These are phyloP conservation scores for Vannuccia rotundouncinata DNA, from an alignment of 2,888 invertebrate genomes.

Conservation along the genomic window DNA sequence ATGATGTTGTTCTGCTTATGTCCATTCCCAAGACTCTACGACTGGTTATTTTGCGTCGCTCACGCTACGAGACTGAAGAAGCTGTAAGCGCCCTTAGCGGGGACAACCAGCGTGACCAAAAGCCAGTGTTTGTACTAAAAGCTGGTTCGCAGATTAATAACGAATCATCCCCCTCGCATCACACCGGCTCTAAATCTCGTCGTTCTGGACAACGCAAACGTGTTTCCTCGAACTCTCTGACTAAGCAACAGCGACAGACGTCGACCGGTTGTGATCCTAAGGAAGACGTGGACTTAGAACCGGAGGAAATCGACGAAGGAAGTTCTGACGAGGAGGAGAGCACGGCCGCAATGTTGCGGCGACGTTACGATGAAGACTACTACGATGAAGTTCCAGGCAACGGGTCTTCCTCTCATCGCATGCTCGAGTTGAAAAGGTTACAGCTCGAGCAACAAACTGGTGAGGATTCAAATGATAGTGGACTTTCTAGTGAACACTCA, in stretches of 20 bases:
- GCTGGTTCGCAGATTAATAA: constrained; percentile 11
- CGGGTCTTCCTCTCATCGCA: constrained; percentile 29
- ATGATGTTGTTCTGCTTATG: constrained; percentile 98
- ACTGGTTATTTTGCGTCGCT: constrained; percentile 66
- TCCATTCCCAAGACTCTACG: constrained; percentile 91
- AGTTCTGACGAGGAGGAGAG: constrained; percentile 32
- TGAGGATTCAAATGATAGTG: constrained; percentile 43
- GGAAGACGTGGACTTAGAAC: background rate
- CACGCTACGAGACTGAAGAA: background rate
- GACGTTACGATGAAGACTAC: constrained; percentile 7
- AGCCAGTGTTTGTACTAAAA: background rate
- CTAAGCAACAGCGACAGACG: background rate
- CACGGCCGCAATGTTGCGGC: constrained; percentile 30
- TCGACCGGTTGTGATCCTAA: background rate
- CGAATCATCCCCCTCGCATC: background rate
- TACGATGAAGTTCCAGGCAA: constrained; percentile 8
- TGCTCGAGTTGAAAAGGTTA: constrained; percentile 30
- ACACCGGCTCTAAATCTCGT: background rate
- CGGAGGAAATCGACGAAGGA: background rate
- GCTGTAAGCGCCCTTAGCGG: background rate
- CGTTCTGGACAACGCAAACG: background rate
- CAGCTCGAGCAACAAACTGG: constrained; percentile 39
- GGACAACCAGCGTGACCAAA: background rate
- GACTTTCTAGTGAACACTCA: constrained; percentile 42
- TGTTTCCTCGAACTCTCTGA: background rate